Conservation (phyloP, 2,797 vertebrate genomes). For the Rhinella marina region DNA sequence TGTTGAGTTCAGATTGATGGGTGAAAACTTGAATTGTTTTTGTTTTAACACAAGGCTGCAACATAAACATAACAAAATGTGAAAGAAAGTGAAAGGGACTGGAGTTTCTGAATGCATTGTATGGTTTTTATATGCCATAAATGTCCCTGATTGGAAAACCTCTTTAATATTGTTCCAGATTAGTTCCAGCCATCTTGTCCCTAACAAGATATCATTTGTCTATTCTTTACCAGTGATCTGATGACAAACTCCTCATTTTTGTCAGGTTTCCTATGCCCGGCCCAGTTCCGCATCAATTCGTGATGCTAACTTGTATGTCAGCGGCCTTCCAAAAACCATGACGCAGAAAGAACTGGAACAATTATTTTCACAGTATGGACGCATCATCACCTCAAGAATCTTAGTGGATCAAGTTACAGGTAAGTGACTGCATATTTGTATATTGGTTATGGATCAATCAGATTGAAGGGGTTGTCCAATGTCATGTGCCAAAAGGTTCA, state of each 20-base stretch:
- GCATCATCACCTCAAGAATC: constrained; percentile 99
- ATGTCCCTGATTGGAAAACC: neutral
- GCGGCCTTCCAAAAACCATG: constrained; percentile 99
- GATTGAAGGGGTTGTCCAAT: no score
- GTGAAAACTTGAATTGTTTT: no score
- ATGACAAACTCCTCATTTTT: neutral
- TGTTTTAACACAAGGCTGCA: no score
- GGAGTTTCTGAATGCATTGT: no score
- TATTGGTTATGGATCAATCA: neutral
- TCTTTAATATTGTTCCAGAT: neutral
- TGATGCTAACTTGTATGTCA: constrained; percentile 99
- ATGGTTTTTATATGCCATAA: no score
- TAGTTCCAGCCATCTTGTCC: neutral
- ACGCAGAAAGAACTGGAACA: constrained; percentile 99
- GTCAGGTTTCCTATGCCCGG: constrained; percentile 96
- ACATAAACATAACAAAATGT: no score
- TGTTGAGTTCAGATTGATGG: no score
- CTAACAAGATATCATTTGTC: neutral
- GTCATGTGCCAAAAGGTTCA: no score
- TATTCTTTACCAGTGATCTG: constrained; percentile 16
- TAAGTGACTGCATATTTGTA: constrained; percentile 66
- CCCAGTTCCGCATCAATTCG: constrained; percentile 99
- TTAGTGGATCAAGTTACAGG: constrained; percentile 99
- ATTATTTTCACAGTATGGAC: constrained; percentile 98
- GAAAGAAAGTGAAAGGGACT: no score